Evolutionary conservation across 2,797 vertebrate genomes (phyloP).

Genomic region (Spinus pinus): DNA sequence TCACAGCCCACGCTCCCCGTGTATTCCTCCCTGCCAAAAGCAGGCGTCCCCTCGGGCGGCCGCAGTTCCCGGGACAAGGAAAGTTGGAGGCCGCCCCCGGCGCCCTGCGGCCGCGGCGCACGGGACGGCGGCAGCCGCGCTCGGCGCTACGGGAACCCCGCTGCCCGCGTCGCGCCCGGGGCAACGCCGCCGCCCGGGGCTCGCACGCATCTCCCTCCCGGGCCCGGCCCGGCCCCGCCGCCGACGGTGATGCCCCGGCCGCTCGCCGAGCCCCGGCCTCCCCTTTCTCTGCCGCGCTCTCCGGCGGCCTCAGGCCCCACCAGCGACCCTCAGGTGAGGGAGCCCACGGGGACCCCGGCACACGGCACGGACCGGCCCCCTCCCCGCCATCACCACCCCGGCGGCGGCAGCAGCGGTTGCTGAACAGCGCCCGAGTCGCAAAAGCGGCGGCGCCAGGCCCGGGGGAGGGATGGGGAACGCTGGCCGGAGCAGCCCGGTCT

Average conservation of each 20-base stretch:
- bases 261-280: not conserved
- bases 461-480: not conserved
- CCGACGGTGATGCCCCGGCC: not conserved
- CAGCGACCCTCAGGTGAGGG: not conserved
- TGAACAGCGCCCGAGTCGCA: not conserved
- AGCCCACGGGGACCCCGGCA: not conserved
- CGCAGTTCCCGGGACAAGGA: not conserved
- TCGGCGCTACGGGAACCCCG: not conserved
- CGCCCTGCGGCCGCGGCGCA: not conserved
- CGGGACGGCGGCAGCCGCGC: not conserved
- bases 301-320: not conserved
- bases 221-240: not conserved
- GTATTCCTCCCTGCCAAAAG: not conserved
- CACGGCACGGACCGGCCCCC: not conserved
- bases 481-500: not conserved
- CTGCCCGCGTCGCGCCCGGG: not conserved
- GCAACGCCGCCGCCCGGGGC: not conserved
- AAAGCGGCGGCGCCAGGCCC: slow-evolving; percentile 26
- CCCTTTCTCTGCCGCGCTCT: not conserved
- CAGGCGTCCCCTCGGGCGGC: not conserved
- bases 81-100: not conserved
- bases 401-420: slow-evolving; percentile 16
- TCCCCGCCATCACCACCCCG: not conserved
- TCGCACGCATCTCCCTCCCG: not conserved
- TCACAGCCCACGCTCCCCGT: not conserved